Conservation (phyloP, 2,888 invertebrate genomes). For the Parapristionchus giblindavisi region DNA sequence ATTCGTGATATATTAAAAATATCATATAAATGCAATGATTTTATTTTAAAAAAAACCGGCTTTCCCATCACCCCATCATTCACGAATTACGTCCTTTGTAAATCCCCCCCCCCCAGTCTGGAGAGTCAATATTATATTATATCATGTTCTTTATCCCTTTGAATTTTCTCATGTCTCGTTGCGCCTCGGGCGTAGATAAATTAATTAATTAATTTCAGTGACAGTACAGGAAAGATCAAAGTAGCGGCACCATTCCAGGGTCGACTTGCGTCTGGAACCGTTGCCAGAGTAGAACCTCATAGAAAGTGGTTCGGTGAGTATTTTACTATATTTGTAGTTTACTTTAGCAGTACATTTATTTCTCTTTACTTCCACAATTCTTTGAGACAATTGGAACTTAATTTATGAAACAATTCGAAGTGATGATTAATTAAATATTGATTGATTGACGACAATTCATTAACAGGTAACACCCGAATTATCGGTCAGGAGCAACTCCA, state of each 20-base stretch:
- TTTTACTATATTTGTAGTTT: neutral
- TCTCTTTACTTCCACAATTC: too few relatives aligned
- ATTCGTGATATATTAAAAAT: neutral
- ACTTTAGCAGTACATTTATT: neutral
- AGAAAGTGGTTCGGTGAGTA: slow-evolving; percentile 92
- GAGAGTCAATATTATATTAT: too few relatives aligned
- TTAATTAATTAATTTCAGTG: slow-evolving; percentile 71
- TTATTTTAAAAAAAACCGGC: slow-evolving; percentile 7
- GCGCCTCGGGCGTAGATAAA: neutral
- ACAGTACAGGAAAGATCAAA: slow-evolving; percentile 85
- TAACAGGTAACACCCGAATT: slow-evolving; percentile 85
- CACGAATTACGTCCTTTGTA: too few relatives aligned
- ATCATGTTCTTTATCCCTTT: too few relatives aligned
- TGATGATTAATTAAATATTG: neutral
- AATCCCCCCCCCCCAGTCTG: too few relatives aligned
- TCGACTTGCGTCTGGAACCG: slow-evolving; percentile 85
- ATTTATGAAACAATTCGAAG: neutral
- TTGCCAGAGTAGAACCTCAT: slow-evolving; percentile 94
- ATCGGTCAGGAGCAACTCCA: slow-evolving; percentile 83
- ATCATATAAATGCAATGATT: neutral
- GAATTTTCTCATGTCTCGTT: too few relatives aligned
- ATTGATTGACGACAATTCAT: slow-evolving; percentile 10
- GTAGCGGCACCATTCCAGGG: slow-evolving; percentile 95
- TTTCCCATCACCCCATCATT: too few relatives aligned
- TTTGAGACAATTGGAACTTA: too few relatives aligned